Conservation (phyloP, 2,797 vertebrate genomes). For the Pipistrellus kuhlii region DNA sequence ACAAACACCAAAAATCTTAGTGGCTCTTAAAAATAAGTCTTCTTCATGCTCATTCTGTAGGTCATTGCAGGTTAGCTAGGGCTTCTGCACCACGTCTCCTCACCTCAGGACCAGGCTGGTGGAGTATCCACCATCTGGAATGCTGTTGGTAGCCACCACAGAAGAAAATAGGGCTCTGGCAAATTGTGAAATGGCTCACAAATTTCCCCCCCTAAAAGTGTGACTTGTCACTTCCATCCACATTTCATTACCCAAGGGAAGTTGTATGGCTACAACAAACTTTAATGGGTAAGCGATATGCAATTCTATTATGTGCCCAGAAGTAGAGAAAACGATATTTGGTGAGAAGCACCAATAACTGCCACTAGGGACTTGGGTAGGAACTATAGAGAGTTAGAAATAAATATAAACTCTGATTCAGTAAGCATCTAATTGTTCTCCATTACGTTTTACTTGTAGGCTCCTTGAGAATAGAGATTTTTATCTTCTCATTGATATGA, state of each 20-base stretch:
- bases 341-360: background rate
- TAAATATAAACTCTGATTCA: background rate
- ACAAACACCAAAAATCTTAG: background rate
- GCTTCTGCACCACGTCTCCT: background rate
- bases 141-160: background rate
- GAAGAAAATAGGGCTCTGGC: background rate
- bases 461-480: background rate
- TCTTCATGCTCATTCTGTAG: background rate
- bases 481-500: background rate
- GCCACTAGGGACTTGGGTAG: background rate
- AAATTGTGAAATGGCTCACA: background rate
- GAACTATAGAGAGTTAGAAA: background rate
- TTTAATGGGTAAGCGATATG: background rate
- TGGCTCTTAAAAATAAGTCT: background rate
- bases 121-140: background rate
- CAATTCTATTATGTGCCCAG: background rate
- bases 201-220: background rate
- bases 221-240: background rate
- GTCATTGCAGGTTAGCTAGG: background rate
- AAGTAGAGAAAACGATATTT: background rate
- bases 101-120: background rate
- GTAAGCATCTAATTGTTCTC: background rate
- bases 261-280: background rate
- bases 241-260: constrained; percentile 40
- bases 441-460: background rate